Percentiles rank a stretch among this genome's conserved stretches.
Conservation (phyloP, 2,113 vertebrate genomes). For the Oreochromis niloticus region DNA sequence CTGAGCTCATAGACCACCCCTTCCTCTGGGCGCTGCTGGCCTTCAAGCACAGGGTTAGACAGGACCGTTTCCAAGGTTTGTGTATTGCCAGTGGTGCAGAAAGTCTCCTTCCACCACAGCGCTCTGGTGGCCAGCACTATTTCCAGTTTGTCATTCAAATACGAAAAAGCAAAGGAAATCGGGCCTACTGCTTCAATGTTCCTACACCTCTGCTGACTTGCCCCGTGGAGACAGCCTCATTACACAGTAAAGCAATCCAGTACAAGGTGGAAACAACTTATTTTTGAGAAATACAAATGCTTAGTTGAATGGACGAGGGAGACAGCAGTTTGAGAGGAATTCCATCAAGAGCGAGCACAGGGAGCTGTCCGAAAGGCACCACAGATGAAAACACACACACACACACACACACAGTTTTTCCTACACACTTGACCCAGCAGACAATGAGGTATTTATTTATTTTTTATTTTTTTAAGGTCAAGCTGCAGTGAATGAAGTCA, state of each 20-base stretch:
- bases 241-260: background rate
- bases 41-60: background rate
- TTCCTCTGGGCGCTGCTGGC: background rate
- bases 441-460: background rate
- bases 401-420: background rate
- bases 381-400: background rate
- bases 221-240: background rate
- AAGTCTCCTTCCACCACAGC: constrained; percentile 1
- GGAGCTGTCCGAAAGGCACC: background rate
- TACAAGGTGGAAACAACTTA: background rate
- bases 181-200: background rate
- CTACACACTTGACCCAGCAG: background rate
- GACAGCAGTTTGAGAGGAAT: background rate
- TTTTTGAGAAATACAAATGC: background rate
- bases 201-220: background rate
- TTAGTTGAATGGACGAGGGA: background rate
- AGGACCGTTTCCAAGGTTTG: constrained; percentile 7
- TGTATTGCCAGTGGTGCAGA: constrained; percentile 10
- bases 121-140: constrained; percentile 14
- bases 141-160: constrained; percentile 44
- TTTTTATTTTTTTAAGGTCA: background rate
- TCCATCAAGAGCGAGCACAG: background rate
- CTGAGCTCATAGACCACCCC: background rate
- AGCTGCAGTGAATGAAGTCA: constrained; percentile 16
- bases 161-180: constrained; percentile 3